phyloP scores from a whole-genome alignment of 2,113 vertebrate species.

The Melozone crissalis region DNA sequence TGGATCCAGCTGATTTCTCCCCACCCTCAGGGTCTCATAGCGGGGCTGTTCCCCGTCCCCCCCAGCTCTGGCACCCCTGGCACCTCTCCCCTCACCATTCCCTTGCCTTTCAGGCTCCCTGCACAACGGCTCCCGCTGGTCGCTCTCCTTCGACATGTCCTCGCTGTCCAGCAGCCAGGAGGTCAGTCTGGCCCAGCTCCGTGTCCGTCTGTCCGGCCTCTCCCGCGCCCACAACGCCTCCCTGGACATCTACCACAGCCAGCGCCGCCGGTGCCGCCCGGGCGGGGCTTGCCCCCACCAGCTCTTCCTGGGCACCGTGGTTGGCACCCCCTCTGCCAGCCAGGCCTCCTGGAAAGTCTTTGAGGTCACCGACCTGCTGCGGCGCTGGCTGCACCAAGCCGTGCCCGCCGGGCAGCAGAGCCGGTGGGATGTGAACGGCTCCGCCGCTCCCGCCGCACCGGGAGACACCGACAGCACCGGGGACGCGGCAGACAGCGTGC shows the following conservation, averaged over 20 bases:
- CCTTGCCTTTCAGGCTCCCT: conserved; percentile 71
- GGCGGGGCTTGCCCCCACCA: conserved; percentile 42
- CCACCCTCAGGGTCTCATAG: rapidly evolving
- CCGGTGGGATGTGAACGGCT: rapidly evolving
- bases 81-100: not conserved
- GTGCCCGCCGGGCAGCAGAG: rapidly evolving
- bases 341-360: conserved; percentile 82
- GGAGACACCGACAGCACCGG: rapidly evolving
- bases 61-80: not conserved
- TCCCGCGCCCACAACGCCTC: conserved; percentile 36
- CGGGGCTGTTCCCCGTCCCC: rapidly evolving
- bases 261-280: not conserved
- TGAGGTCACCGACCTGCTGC: conserved; percentile 79
- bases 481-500: conserved; percentile 62
- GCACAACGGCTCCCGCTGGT: conserved; percentile 78
- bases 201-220: conserved; percentile 67
- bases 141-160: conserved; percentile 85
- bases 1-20: not conserved
- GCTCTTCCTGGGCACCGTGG: conserved; percentile 79
- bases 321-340: not conserved
- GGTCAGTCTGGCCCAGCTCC: conserved; percentile 82
- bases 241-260: conserved; percentile 83
- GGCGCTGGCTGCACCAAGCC: conserved; percentile 76
- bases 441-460: rapidly evolving
- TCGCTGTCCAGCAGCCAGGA: conserved; percentile 77